These are phyloP conservation scores for Coendou prehensilis DNA, from an alignment of 2,797 vertebrate species.

Conservation along the genomic window DNA sequence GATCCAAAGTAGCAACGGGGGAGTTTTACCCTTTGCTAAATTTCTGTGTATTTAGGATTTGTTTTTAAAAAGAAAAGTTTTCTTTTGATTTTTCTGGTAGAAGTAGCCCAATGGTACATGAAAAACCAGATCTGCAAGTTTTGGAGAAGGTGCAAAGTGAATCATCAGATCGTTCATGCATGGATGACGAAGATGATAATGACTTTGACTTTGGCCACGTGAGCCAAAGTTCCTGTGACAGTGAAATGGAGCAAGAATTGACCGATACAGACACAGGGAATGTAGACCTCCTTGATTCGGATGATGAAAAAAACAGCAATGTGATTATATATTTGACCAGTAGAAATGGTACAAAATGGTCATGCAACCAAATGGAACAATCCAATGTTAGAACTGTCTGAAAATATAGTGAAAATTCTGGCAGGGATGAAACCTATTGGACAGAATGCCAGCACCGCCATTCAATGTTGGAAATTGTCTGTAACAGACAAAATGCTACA, in stretches of 20 bases:
- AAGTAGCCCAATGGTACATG: not conserved
- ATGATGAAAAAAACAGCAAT: not conserved
- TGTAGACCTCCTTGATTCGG: not conserved
- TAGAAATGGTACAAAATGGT: not conserved
- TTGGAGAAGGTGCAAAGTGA: not conserved
- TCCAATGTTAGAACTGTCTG: not conserved
- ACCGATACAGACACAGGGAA: not conserved
- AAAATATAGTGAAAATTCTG: not conserved
- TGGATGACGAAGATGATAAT: not conserved
- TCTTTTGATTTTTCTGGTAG: not conserved
- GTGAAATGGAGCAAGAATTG: not conserved
- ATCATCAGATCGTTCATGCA: not conserved
- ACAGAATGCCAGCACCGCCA: not conserved
- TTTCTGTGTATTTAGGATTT: not conserved
- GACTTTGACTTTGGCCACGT: not conserved
- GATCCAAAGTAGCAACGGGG: not conserved
- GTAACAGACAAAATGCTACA: not conserved
- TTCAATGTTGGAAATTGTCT: no score
- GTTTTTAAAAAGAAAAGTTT: not conserved
- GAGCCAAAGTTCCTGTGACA: not conserved
- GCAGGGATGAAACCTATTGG: not conserved
- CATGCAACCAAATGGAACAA: not conserved
- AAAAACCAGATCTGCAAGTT: not conserved
- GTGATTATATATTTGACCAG: no score
- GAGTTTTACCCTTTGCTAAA: not conserved